A percentile compares a stretch with the other conserved stretches of the same genome.
Conservation (phyloP, 2,797 vertebrate species). For the Columba guinea region DNA sequence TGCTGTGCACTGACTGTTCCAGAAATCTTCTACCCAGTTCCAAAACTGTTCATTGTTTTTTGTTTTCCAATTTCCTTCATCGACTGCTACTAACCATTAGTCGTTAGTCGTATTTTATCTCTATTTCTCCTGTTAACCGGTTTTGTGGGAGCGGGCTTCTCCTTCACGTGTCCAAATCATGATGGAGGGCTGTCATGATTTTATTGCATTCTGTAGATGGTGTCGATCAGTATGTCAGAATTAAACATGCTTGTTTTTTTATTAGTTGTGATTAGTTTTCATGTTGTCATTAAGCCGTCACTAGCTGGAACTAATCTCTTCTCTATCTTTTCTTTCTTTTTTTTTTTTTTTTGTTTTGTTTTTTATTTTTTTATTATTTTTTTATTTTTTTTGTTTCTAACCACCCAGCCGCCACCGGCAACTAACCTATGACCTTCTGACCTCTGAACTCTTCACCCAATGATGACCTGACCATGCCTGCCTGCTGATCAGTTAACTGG, state of each 20-base stretch:
- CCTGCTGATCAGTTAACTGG: conserved; percentile 99
- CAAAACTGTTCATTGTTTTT: conserved; percentile 79
- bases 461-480: conserved; percentile 99
- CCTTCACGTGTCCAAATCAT: conserved; percentile 87
- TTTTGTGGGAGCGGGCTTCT: conserved; percentile 82
- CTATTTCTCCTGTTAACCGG: conserved; percentile 82
- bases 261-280: conserved; percentile 97
- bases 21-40: conserved; percentile 74
- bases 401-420: conserved; percentile 99
- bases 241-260: conserved; percentile 87
- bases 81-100: conserved; percentile 96
- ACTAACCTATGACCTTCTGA: conserved; percentile 99
- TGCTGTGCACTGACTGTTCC: conserved; percentile 81
- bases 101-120: conserved; percentile 85
- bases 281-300: conserved; percentile 99
- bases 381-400: conserved; percentile 91
- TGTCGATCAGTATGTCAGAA: conserved; percentile 87
- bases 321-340: conserved; percentile 97
- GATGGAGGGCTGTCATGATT: conserved; percentile 87
- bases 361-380: conserved; percentile 84
- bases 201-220: conserved; percentile 85
- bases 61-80: conserved; percentile 78
- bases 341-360: conserved; percentile 88
- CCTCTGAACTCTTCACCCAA: conserved; percentile 99
- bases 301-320: conserved; percentile 99